These are phyloP conservation scores for Liopterus haemorrhoidalis DNA, from an alignment of 2,888 invertebrate genomes.

Conservation along the genomic window DNA sequence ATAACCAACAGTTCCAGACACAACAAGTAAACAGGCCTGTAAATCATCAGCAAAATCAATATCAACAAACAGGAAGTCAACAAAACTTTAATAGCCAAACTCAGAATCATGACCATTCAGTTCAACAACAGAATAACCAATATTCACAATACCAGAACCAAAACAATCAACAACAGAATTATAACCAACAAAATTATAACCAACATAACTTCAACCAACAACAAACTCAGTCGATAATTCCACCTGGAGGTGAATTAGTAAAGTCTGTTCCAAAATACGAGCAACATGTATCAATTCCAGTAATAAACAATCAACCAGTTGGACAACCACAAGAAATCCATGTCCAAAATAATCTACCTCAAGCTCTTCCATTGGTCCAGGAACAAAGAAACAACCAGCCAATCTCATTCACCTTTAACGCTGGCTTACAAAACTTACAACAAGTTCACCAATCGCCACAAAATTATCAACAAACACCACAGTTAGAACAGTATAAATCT, in stretches of 20 bases:
- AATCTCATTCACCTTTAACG: conserved; percentile 19
- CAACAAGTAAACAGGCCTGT: no score
- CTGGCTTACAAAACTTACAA: conserved; percentile 35
- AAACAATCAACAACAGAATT: conserved; percentile 45
- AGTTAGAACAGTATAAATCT: conserved; percentile 35
- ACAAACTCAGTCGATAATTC: conserved; percentile 50
- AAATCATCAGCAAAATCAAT: conserved; percentile 36
- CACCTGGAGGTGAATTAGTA: conserved; percentile 66
- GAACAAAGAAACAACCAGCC: conserved; percentile 33
- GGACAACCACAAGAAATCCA: conserved; percentile 41
- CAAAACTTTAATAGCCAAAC: conserved; percentile 36
- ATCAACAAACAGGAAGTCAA: conserved; percentile 35
- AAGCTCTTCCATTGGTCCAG: conserved; percentile 33
- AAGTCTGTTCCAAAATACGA: conserved; percentile 73
- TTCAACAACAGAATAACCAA: conserved; percentile 33
- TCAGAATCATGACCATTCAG: conserved; percentile 46
- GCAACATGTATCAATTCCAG: conserved; percentile 64
- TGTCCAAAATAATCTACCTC: conserved; percentile 41
- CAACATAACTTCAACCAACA: conserved; percentile 45
- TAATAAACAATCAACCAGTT: no score
- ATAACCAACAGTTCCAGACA: conserved; percentile 37
- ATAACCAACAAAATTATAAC: conserved; percentile 45
- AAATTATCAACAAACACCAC: conserved; percentile 37
- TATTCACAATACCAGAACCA: conserved; percentile 37
- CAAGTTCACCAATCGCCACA: conserved; percentile 41